Base-by-base conservation (phyloP, 2,888 invertebrate genomes). In the Drosophila cracens region DNA sequence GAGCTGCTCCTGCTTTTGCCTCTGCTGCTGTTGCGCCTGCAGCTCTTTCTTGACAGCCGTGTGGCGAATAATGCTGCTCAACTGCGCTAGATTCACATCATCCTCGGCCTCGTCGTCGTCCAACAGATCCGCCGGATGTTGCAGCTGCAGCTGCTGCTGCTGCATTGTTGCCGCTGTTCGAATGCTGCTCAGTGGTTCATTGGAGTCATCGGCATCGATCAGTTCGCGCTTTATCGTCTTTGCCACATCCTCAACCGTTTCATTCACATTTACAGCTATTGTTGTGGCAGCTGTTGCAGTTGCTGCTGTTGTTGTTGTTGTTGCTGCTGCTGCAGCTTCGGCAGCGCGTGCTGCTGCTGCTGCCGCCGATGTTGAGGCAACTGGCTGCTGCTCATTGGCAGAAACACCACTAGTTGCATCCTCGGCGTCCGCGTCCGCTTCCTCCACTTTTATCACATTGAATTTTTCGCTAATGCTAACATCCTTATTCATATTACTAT, bases 401-500 rank as follows among this genome's bases (percentile, higher is more conserved):
- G 54, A 18, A n/a, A 21, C 31, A 36, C 29, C 33, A 64, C 31
- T 18, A 25, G 27, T 18, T 8, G 34, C 62, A 29, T 68, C 74
- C 0, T 60, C 66, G 49, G 58, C 64, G 70, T 79, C 91, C 89
- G 70, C 70, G 40, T 74, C 86, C 31, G 58, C 65, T 62, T 79
- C 78, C 76, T 88, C 93, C 92, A 79, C 85, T 89, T 92, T 93
- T 93, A 93, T 93, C 93, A 93, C 93, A 93, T 93, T 92, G 83
- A 90, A 87, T 91, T 93, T 93, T 85, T 92, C 92, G 90, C 89
- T 92, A 90, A 91, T 87, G 86, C 88, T 92, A 91, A 92, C 91
- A 88, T 90, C 89, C 89, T 89, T 92, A 87, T 84, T 90, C 82
- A 87, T 90, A 89, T 89, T 87, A 87, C 76, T 90, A 89, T 75